A percentile compares a stretch with the other conserved stretches of the same genome.
Conservation (phyloP, 2,888 invertebrate species). For the Meteorus colon region DNA sequence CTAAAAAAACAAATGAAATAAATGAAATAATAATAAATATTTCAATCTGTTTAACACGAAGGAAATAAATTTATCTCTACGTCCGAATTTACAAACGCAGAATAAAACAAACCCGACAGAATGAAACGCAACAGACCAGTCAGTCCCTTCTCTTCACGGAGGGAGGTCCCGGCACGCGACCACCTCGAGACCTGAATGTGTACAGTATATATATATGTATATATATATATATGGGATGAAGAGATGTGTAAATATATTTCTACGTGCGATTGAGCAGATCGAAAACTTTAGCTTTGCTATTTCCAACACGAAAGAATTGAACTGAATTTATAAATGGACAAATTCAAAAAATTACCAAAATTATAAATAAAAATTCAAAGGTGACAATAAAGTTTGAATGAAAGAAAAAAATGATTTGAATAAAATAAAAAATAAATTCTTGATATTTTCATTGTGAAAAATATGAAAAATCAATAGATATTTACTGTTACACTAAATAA, state of each 20-base stretch:
- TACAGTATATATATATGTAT: not conserved
- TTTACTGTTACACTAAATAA: conserved; percentile 14
- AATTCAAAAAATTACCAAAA: not conserved
- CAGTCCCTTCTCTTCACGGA: conserved; percentile 30
- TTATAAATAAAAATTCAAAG: no score
- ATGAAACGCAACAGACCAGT: not conserved
- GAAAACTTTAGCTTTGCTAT: not conserved
- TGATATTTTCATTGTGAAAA: no score
- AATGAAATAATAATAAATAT: not conserved
- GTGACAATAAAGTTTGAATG: no score
- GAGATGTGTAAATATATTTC: not conserved
- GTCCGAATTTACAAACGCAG: not conserved
- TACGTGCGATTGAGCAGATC: conserved; percentile 18
- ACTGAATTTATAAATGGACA: not conserved
- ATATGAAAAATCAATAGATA: not conserved
- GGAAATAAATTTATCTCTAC: not conserved
- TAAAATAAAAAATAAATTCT: not conserved
- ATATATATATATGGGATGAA: not conserved
- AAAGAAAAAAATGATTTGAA: no score
- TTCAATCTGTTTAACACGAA: not conserved
- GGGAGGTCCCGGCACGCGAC: conserved; percentile 63
- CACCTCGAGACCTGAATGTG: conserved; percentile 38
- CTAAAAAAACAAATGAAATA: not conserved
- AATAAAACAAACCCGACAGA: not conserved
- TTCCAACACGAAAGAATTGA: conserved; percentile 35